Percentiles rank a stretch among this genome's conserved stretches.
Evolutionary conservation across 2,797 vertebrate species (phyloP).

Genomic region (Sebastiscus tertius): DNA sequence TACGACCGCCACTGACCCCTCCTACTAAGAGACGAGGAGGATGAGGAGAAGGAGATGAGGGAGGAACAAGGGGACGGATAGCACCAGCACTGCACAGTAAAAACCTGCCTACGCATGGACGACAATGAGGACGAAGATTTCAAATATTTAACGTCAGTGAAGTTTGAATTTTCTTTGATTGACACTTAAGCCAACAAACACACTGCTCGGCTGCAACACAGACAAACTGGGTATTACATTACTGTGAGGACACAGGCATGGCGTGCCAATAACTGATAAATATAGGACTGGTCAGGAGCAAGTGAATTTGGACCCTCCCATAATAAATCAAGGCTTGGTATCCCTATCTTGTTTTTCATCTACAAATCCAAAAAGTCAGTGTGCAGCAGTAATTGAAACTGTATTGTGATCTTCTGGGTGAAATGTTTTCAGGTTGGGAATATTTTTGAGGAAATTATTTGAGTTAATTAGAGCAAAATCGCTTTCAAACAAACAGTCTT

Average conservation of each 20-base stretch:
- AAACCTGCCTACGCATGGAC: constrained; percentile 45
- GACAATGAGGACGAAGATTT: constrained; percentile 50
- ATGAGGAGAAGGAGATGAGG: constrained; percentile 31
- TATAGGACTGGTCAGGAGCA: not conserved
- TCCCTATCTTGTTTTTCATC: constrained; percentile 24
- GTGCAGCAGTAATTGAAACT: constrained; percentile 12
- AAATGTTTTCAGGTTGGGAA: constrained; percentile 42
- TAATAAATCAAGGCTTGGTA: constrained; percentile 9
- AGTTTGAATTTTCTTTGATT: constrained; percentile 56
- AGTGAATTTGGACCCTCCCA: constrained; percentile 21
- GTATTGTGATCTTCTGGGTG: constrained; percentile 47
- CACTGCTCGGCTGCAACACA: constrained; percentile 40
- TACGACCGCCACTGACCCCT: constrained; percentile 95
- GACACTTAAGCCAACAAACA: constrained; percentile 38
- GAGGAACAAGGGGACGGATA: constrained; percentile 61
- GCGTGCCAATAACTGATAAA: constrained; percentile 2
- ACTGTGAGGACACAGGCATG: constrained; percentile 26
- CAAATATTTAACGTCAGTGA: constrained; percentile 61
- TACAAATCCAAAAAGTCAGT: constrained; percentile 22
- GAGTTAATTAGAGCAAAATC: constrained; percentile 38
- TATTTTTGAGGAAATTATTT: constrained; percentile 32
- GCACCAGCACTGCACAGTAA: constrained; percentile 75
- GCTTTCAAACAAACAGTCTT: constrained; percentile 44
- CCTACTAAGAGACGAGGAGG: constrained; percentile 38
- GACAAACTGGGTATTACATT: constrained; percentile 5